Evolutionary conservation across 2,888 invertebrate genomes (phyloP), one percentile per base, ranked within the genome.

Genomic region (Neoascia interrupta): DNA sequence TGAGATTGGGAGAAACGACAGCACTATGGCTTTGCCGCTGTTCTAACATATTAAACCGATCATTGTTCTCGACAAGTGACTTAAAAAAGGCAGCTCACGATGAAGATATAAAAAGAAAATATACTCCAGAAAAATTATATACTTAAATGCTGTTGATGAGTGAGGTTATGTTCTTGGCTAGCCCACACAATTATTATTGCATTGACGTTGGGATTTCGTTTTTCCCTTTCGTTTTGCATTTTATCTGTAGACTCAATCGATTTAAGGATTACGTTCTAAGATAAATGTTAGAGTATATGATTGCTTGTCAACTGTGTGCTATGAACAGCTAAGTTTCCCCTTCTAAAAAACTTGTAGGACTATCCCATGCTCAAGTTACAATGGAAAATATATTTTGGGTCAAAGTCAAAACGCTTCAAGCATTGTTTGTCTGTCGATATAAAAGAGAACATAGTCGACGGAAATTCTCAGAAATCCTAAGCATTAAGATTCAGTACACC

Each of bases 41-140:
- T 74, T 81, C 80, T 86, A 86, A 86, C 84, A 86, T 86, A 87
- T 87, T 87, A 86, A 87, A 86, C 83, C 84, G 85, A 86, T 86
- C 85, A 87, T 87, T 86, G 86, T 85, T 84, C 83, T 84, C 83
- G 87, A 87, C 86, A 84, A 83, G 79, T 84, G 82, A 82, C 81
- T 83, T 58, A 73, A 61, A 70, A 76, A 51, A 61, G 23, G 16
- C 70, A 70, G 58, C 75, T 76, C 47, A 58, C 58, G 47, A 64
- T 64, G 51, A 76, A 58, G 51, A 76, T 47, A 66, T 60, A 66
- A 54, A 49, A 61, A 63, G 69, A 58, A 51, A 36, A 43, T 51
- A 56, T 13, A n/a, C n/a, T 47, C 11, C 16, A 47, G 43, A 45
- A 49, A 64, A 47, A 70, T 23, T 18, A 41, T 49, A n/a, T 58